Percentiles rank a stretch among this genome's conserved stretches.
These are phyloP conservation scores for Microcebus jonahi DNA, from an alignment of 2,113 vertebrate genomes.

Conservation along the genomic window DNA sequence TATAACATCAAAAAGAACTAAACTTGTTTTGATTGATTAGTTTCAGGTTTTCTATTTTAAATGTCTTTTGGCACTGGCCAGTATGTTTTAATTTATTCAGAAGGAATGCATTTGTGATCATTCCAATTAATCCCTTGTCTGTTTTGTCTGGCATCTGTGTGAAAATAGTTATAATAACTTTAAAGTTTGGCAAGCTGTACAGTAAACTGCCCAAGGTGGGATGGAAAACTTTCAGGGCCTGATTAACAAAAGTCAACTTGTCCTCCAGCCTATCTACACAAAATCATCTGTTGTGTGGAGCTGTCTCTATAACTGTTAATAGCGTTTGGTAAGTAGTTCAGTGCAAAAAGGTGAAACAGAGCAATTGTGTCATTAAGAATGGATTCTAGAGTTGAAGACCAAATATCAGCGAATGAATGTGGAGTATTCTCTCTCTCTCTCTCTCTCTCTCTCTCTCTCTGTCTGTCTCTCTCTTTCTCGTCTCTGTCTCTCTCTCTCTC, in stretches of 20 bases:
- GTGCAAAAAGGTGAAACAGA: conserved; percentile 64
- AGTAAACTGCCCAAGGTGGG: conserved; percentile 80
- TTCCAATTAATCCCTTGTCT: conserved; percentile 82
- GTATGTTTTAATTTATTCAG: conserved; percentile 71
- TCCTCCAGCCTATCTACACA: conserved; percentile 57
- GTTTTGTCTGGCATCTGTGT: conserved; percentile 82
- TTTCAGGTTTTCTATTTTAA: conserved; percentile 81
- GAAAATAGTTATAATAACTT: conserved; percentile 81
- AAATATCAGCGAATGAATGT: not conserved
- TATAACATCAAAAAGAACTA: conserved; percentile 76
- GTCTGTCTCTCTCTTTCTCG: too few relatives aligned
- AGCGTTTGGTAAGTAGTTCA: conserved; percentile 57
- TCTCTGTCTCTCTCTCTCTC: too few relatives aligned
- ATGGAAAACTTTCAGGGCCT: conserved; percentile 77
- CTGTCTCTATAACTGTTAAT: conserved; percentile 72
- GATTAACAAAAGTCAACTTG: conserved; percentile 78
- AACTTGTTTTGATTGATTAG: conserved; percentile 81
- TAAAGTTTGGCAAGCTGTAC: conserved; percentile 76
- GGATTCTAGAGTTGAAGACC: not conserved
- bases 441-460: not conserved
- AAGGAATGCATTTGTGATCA: conserved; percentile 80
- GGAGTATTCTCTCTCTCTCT: not conserved
- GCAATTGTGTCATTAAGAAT: conserved; percentile 51
- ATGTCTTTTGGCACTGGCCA: conserved; percentile 73
- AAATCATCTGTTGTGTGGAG: conserved; percentile 69